These are phyloP conservation scores for Astropecten irregularis DNA, from an alignment of 53 echinoderm and acorn worm genomes.

Conservation along the genomic window DNA sequence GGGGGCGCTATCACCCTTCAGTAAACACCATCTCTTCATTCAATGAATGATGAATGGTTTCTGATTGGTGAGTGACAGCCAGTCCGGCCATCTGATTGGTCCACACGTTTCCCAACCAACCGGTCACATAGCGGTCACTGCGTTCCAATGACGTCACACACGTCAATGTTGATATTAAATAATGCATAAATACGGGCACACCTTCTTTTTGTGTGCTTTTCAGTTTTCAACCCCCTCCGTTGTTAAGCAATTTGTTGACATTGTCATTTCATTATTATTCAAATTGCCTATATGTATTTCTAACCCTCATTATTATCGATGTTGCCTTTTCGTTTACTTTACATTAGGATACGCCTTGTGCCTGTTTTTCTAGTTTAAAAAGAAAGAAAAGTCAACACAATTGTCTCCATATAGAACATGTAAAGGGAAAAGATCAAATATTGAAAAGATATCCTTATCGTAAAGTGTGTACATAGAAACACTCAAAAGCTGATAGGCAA, in stretches of 20 bases:
- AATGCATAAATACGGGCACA: conserved; percentile 38
- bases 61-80: conserved; percentile 57
- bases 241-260: not conserved
- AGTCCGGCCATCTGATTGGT: conserved; percentile 53
- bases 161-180: conserved; percentile 35
- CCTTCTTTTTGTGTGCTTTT: conserved; percentile 33
- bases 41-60: not conserved
- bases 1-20: conserved; percentile 50
- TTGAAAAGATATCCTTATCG: too few relatives aligned
- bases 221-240: not conserved
- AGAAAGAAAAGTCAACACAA: too few relatives aligned
- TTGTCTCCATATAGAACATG: too few relatives aligned
- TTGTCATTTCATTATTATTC: too few relatives aligned
- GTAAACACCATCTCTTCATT: conserved; percentile 4
- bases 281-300: too few relatives aligned
- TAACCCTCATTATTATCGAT: too few relatives aligned
- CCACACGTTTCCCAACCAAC: not conserved
- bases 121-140: conserved; percentile 53
- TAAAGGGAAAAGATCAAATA: too few relatives aligned
- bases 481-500: too few relatives aligned
- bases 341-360: too few relatives aligned
- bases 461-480: too few relatives aligned
- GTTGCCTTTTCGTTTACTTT: too few relatives aligned
- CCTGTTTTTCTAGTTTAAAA: too few relatives aligned
- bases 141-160: conserved; percentile 16